Evolutionary conservation across 2,113 vertebrate species (phyloP).

Genomic region (Aegithalos caudatus): DNA sequence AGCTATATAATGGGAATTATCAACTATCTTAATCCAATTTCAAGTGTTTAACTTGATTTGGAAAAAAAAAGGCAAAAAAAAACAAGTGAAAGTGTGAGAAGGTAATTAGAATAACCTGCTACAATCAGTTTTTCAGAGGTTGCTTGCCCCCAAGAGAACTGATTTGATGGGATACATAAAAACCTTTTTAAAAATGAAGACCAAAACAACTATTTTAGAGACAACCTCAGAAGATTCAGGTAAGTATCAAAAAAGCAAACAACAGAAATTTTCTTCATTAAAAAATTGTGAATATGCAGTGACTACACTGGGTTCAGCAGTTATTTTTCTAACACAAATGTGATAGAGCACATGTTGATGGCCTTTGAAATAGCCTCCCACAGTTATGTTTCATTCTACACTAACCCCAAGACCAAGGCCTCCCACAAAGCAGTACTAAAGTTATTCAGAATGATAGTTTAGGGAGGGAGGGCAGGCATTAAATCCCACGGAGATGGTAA

Average conservation of each 20-base stretch:
- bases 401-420: not conserved
- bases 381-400: not conserved
- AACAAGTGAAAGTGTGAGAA: not conserved
- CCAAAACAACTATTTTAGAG: not conserved
- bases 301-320: not conserved
- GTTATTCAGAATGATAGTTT: not conserved
- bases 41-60: not conserved
- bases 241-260: not conserved
- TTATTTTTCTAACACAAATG: not conserved
- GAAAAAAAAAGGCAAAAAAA: not conserved
- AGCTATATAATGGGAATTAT: not conserved
- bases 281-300: not conserved
- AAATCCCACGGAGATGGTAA: not conserved
- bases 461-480: not conserved
- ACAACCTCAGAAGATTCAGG: not conserved
- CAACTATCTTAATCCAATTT: not conserved
- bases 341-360: not conserved
- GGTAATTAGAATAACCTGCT: not conserved
- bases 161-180: not conserved
- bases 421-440: not conserved
- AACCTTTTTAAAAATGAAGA: not conserved
- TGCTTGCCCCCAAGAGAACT: not conserved
- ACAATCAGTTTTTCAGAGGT: not conserved
- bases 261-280: not conserved
- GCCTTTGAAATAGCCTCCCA: not conserved